phyloP scores from a whole-genome alignment of 1,140 invertebrate species.

The Drosophila serrata region DNA sequence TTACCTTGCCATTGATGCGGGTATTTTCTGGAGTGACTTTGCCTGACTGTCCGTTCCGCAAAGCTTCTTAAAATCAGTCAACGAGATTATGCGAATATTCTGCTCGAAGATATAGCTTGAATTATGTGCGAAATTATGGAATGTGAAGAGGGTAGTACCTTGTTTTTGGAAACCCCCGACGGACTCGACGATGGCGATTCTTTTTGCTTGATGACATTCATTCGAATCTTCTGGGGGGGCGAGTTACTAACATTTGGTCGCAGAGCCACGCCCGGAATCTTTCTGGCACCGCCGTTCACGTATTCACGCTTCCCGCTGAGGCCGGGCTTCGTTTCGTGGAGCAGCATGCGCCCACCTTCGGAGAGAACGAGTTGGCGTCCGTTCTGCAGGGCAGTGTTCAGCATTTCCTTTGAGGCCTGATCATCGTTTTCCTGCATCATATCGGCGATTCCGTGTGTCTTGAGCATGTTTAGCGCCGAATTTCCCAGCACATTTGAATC shows the following conservation, averaged over 20 bases:
- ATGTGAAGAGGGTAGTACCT: slow-evolving; percentile 27
- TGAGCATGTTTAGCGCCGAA: slow-evolving; percentile 88
- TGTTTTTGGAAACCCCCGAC: slow-evolving; percentile 66
- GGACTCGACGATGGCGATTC: slow-evolving; percentile 30
- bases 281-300: slow-evolving; percentile 55
- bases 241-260: slow-evolving; percentile 33
- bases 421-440: slow-evolving; percentile 88
- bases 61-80: slow-evolving; percentile 81
- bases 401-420: slow-evolving; percentile 87
- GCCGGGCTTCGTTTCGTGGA: slow-evolving; percentile 86
- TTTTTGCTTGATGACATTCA: slow-evolving; percentile 74
- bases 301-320: slow-evolving; percentile 48
- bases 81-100: slow-evolving; percentile 82
- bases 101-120: slow-evolving; percentile 13
- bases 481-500: slow-evolving; percentile 66
- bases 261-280: slow-evolving; percentile 21
- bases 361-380: slow-evolving; percentile 92
- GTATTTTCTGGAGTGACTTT: slow-evolving; percentile 76
- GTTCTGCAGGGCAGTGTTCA: slow-evolving; percentile 92
- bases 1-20: slow-evolving; percentile 70
- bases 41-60: slow-evolving; percentile 65
- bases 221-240: slow-evolving; percentile 68
- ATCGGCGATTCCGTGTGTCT: slow-evolving; percentile 93
- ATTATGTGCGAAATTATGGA: too few relatives aligned
- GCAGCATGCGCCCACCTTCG: slow-evolving; percentile 91